Evolutionary conservation across 1,140 invertebrate species (phyloP).

Genomic region (Glomeris maerens): DNA sequence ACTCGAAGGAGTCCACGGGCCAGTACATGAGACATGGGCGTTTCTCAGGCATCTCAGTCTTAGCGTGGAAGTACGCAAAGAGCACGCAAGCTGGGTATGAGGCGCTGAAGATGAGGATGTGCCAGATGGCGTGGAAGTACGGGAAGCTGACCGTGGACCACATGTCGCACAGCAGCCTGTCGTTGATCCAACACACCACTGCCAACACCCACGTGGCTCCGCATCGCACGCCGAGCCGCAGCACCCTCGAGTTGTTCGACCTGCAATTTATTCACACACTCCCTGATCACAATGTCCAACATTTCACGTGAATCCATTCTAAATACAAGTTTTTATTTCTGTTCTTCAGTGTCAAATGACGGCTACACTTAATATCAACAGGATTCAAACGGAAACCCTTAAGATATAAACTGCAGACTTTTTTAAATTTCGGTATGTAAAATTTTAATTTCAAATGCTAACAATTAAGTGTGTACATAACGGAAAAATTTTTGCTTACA

Average conservation of each 20-base stretch:
- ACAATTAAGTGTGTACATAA: too few species aligned
- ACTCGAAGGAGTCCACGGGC: conserved; percentile 55
- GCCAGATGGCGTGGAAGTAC: conserved; percentile 65
- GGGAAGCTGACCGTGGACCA: conserved; percentile 59
- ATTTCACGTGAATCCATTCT: too few species aligned
- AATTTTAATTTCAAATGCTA: too few species aligned
- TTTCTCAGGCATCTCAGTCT: conserved; percentile 49
- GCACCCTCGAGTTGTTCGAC: conserved; percentile 46
- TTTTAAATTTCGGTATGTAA: too few species aligned
- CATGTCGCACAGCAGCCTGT: conserved; percentile 58
- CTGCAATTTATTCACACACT: too few species aligned
- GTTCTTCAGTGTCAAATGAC: too few species aligned
- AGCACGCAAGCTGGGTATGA: conserved; percentile 56
- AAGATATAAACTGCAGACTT: too few species aligned
- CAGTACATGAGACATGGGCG: conserved; percentile 52
- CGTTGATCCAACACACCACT: conserved; percentile 58
- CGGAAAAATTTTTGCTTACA: too few species aligned
- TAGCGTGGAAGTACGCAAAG: conserved; percentile 60
- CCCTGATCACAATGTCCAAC: too few species aligned
- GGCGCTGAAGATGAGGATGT: conserved; percentile 61
- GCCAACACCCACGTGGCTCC: conserved; percentile 49
- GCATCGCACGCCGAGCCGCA: conserved; percentile 48
- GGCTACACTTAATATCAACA: too few species aligned
- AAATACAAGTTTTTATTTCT: too few species aligned
- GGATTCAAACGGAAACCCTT: too few species aligned